Evolutionary conservation across 1,140 invertebrate genomes (phyloP).

Genomic region (Tetranychus urticae): DNA sequence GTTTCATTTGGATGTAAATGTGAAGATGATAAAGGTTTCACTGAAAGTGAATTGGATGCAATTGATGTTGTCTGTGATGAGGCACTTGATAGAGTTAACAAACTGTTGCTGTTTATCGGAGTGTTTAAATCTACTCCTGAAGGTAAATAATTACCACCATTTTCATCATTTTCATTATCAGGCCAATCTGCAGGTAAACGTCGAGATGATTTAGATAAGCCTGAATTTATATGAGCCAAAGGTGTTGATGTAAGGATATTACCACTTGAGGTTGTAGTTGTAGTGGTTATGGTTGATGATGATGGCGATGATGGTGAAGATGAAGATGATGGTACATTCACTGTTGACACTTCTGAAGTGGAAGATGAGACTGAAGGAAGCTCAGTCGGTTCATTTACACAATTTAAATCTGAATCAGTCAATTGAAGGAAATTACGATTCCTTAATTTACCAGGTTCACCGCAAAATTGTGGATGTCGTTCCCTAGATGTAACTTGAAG

Average conservation of each 20-base stretch:
- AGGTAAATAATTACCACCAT: not conserved
- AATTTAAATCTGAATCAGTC: not conserved
- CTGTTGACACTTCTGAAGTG: not conserved
- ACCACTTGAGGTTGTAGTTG: not conserved
- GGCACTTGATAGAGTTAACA: not conserved
- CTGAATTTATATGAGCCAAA: not conserved
- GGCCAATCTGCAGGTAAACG: not conserved
- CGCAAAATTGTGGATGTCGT: slow-evolving; percentile 75
- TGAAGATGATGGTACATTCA: not conserved
- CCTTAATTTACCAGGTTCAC: slow-evolving; percentile 44
- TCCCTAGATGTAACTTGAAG: slow-evolving; percentile 67
- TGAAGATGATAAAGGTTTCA: not conserved
- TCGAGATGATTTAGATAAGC: no score
- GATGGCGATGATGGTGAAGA: not conserved
- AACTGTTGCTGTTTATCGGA: not conserved
- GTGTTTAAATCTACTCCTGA: not conserved
- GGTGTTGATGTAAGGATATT: not conserved
- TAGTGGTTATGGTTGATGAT: not conserved
- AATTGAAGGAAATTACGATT: slow-evolving; percentile 64
- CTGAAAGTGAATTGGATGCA: not conserved
- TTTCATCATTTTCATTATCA: not conserved
- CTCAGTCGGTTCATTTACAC: not conserved
- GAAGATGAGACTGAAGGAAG: not conserved
- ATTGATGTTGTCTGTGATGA: not conserved
- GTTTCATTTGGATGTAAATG: not conserved